These are phyloP conservation scores for Antheraea assamensis DNA, from an alignment of 2,888 invertebrate species.

Conservation along the genomic window DNA sequence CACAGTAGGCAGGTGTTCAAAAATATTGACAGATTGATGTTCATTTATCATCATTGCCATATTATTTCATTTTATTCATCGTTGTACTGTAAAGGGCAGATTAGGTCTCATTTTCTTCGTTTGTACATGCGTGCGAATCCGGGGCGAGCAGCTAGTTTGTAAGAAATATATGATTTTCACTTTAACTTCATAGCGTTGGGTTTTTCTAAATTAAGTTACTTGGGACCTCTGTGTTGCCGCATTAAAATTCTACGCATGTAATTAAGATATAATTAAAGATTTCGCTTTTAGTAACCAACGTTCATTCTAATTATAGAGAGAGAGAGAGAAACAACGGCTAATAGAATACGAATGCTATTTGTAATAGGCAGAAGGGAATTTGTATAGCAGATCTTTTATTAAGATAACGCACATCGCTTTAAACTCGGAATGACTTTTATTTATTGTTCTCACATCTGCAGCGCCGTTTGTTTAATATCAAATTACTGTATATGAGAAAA, in stretches of 20 bases:
- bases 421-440: slow-evolving; percentile 28
- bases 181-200: neutral
- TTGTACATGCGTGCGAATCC: no score
- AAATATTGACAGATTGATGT: no score
- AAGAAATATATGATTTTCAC: neutral
- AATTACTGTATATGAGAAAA: slow-evolving; percentile 2
- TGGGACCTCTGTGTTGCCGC: neutral
- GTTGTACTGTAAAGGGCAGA: no score
- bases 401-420: slow-evolving; percentile 67
- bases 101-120: no score
- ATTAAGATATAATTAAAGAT: slow-evolving; percentile 8
- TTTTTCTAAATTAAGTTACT: neutral
- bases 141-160: neutral
- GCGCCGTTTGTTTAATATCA: slow-evolving; percentile 25
- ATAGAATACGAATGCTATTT: slow-evolving; percentile 69
- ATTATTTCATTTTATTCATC: no score
- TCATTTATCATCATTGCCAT: no score
- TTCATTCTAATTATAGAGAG: slow-evolving; percentile 50
- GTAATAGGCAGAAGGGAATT: slow-evolving; percentile 64
- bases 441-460: slow-evolving; percentile 22
- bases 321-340: slow-evolving; percentile 54
- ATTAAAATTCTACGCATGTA: neutral
- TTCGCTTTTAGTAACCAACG: slow-evolving; percentile 3
- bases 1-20: no score
- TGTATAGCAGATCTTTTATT: slow-evolving; percentile 70